Percentiles rank a stretch among this genome's conserved stretches.
phyloP scores from a whole-genome alignment of 2,888 invertebrate species.

The Alentia gelatinosa region DNA sequence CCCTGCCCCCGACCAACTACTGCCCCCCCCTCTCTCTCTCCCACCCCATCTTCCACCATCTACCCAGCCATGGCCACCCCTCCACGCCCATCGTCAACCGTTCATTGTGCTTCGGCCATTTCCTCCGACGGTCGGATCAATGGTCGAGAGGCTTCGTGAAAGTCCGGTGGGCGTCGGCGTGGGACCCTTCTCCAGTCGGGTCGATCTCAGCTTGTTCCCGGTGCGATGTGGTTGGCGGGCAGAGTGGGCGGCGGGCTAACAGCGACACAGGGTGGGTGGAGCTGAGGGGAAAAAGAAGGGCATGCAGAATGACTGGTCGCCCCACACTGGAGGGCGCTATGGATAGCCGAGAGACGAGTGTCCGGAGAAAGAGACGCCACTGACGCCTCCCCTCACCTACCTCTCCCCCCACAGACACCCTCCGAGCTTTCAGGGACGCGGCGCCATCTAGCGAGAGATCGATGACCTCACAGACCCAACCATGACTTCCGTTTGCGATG shows the following conservation, averaged over 20 bases:
- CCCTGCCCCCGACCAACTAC: background rate
- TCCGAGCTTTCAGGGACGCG: background rate
- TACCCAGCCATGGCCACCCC: background rate
- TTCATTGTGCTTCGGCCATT: constrained; percentile 10
- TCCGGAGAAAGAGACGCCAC: background rate
- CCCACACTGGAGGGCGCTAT: background rate
- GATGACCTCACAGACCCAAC: background rate
- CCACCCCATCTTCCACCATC: background rate
- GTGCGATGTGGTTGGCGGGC: background rate
- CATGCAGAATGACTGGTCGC: background rate
- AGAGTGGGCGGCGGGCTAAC: background rate
- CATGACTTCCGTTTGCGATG: background rate
- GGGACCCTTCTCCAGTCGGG: background rate
- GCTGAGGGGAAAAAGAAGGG: background rate
- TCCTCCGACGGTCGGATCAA: background rate
- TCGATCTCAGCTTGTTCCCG: background rate
- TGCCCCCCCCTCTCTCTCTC: background rate
- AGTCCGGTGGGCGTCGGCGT: background rate
- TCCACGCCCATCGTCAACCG: background rate
- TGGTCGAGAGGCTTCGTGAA: background rate
- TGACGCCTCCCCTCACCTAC: background rate
- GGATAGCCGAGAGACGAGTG: background rate
- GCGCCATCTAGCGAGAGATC: background rate
- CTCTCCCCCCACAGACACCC: too few species aligned
- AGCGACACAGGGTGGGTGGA: background rate